A percentile compares a stretch with the other conserved stretches of the same genome.
phyloP scores from a whole-genome alignment of 2,113 vertebrate genomes.

The Xenopus borealis region DNA sequence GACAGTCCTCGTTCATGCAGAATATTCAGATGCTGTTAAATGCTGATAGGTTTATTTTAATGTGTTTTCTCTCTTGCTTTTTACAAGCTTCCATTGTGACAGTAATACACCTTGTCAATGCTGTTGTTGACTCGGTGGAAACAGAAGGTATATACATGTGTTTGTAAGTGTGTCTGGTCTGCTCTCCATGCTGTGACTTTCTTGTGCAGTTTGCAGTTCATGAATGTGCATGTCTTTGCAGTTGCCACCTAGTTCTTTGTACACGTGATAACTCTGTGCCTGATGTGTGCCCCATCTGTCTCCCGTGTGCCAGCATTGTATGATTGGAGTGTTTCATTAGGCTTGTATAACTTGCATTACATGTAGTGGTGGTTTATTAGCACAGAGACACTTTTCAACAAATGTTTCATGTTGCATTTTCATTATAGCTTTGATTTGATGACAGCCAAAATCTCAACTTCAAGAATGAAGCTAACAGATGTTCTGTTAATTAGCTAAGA shows the following conservation, averaged over 20 bases:
- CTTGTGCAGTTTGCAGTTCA: slow-evolving; percentile 1
- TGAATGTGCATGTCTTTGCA: slow-evolving; percentile 21
- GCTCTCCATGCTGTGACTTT: slow-evolving; percentile 4
- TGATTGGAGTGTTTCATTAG: background rate
- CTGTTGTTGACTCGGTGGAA: slow-evolving; percentile 87
- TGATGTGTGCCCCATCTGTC: slow-evolving; percentile 6
- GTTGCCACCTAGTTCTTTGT: background rate
- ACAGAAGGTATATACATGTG: slow-evolving; percentile 81
- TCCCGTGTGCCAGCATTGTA: slow-evolving; percentile 6
- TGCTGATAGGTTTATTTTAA: slow-evolving; percentile 73
- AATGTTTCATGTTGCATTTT: too few relatives aligned
- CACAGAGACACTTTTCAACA: background rate
- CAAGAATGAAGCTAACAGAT: slow-evolving; percentile 21
- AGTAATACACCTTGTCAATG: slow-evolving; percentile 95
- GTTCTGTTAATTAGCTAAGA: slow-evolving; percentile 6
- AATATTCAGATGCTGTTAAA: slow-evolving; percentile 41
- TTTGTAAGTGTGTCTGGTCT: slow-evolving; percentile 42
- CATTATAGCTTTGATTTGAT: too few relatives aligned
- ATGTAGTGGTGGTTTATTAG: slow-evolving; percentile 14
- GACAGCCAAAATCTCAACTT: slow-evolving; percentile 2
- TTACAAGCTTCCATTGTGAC: slow-evolving; percentile 98
- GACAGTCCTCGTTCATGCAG: too few relatives aligned
- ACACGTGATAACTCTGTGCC: slow-evolving; percentile 22
- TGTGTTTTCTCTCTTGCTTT: slow-evolving; percentile 71
- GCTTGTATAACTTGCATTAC: background rate